These are phyloP conservation scores for Rana temporaria DNA, from an alignment of 2,113 vertebrate species.

Conservation along the genomic window DNA sequence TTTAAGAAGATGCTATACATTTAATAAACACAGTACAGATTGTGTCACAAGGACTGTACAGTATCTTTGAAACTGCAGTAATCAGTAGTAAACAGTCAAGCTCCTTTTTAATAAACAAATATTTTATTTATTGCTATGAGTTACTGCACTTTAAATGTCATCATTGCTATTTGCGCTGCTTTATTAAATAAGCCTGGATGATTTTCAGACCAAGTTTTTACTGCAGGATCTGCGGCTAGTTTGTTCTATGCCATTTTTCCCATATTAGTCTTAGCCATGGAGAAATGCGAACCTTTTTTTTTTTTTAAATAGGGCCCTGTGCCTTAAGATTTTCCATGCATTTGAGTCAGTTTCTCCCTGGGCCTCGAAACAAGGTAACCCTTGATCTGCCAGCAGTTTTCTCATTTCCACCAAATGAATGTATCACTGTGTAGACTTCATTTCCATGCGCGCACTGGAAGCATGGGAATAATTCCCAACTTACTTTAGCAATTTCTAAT, in stretches of 20 bases:
- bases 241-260: slow-evolving; percentile 31
- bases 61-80: too few relatives aligned
- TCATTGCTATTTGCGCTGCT: too few relatives aligned
- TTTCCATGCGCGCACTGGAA: slow-evolving; percentile 41
- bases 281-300: slow-evolving; percentile 38
- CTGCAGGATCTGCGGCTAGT: slow-evolving; percentile 3
- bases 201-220: not conserved
- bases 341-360: slow-evolving; percentile 54
- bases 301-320: slow-evolving; percentile 42
- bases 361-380: slow-evolving; percentile 52
- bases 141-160: too few relatives aligned
- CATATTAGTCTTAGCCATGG: slow-evolving; percentile 30
- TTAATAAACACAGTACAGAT: too few relatives aligned
- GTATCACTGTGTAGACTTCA: slow-evolving; percentile 45
- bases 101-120: too few relatives aligned
- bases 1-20: too few relatives aligned
- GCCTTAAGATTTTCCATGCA: slow-evolving; percentile 52
- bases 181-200: too few relatives aligned
- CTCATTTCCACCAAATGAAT: slow-evolving; percentile 51
- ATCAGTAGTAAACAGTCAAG: too few relatives aligned
- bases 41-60: too few relatives aligned
- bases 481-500: slow-evolving; percentile 38
- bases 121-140: too few relatives aligned
- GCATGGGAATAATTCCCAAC: slow-evolving; percentile 38
- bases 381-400: slow-evolving; percentile 57